Conservation (phyloP, 2,888 invertebrate genomes). For the Xanthorhoe designata region DNA sequence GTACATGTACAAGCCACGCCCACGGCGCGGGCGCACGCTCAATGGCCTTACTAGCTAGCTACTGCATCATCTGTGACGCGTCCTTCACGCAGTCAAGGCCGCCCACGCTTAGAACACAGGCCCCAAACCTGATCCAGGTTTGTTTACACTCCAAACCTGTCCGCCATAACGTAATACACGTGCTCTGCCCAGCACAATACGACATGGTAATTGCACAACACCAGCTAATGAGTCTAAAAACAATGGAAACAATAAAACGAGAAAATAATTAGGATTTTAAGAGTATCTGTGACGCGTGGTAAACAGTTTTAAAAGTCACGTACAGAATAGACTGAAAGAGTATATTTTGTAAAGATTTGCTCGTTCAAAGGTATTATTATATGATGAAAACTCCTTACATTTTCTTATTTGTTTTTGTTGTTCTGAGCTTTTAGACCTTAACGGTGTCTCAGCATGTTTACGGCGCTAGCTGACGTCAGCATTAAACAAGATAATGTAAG, state of each 20-base stretch:
- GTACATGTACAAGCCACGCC: conserved; percentile 64
- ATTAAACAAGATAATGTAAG: conserved; percentile 50
- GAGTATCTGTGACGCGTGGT: conserved; percentile 27
- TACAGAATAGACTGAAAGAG: conserved; percentile 27
- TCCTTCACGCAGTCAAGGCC: conserved; percentile 80
- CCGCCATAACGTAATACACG: conserved; percentile 38
- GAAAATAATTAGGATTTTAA: conserved; percentile 23
- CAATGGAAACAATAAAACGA: conserved; percentile 21
- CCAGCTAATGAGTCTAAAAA: conserved; percentile 2
- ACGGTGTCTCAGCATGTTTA: background rate
- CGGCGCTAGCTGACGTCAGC: conserved; percentile 53
- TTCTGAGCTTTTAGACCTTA: conserved; percentile 8
- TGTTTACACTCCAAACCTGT: conserved; percentile 66
- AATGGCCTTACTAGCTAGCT: conserved; percentile 45
- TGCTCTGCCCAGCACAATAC: conserved; percentile 23
- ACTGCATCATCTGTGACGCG: conserved; percentile 41
- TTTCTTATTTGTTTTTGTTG: background rate
- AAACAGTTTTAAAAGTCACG: conserved; percentile 39
- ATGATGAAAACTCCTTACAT: too few relatives aligned
- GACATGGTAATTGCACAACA: conserved; percentile 18
- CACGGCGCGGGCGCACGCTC: conserved; percentile 58
- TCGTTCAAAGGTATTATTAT: too few relatives aligned
- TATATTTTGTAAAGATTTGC: conserved; percentile 17
- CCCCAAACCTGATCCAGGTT: conserved; percentile 63
- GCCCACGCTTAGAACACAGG: conserved; percentile 65